A percentile compares a stretch with the other conserved stretches of the same genome.
Conservation (phyloP, 2,113 vertebrate genomes). For the Poicephalus meyeri region DNA sequence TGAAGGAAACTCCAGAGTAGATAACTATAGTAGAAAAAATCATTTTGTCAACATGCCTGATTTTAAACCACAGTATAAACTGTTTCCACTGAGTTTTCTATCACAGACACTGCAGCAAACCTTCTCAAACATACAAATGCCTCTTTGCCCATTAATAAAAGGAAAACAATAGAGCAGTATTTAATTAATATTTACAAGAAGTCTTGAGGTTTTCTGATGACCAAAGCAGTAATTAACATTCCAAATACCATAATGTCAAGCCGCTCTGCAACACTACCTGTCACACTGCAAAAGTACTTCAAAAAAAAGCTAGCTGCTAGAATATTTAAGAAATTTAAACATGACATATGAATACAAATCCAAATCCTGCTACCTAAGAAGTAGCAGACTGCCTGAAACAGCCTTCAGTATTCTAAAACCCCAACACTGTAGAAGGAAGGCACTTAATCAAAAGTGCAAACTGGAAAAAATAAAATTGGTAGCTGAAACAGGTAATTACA, state of each 20-base stretch:
- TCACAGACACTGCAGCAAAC: not conserved
- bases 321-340: not conserved
- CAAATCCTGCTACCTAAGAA: not conserved
- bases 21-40: not conserved
- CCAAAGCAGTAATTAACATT: not conserved
- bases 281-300: not conserved
- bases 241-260: not conserved
- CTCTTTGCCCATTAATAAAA: not conserved
- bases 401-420: not conserved
- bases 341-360: not conserved
- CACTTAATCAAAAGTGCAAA: not conserved
- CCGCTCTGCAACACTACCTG: not conserved
- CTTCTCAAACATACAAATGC: not conserved
- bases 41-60: not conserved
- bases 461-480: not conserved
- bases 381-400: not conserved
- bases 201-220: not conserved
- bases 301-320: not conserved
- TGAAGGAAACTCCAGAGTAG: not conserved
- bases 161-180: not conserved
- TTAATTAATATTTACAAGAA: constrained; percentile 41
- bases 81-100: not conserved
- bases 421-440: not conserved
- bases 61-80: not conserved
- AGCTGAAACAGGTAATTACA: not conserved